Evolutionary conservation across 2,113 vertebrate species (phyloP).

Genomic region (Centropristis striata): DNA sequence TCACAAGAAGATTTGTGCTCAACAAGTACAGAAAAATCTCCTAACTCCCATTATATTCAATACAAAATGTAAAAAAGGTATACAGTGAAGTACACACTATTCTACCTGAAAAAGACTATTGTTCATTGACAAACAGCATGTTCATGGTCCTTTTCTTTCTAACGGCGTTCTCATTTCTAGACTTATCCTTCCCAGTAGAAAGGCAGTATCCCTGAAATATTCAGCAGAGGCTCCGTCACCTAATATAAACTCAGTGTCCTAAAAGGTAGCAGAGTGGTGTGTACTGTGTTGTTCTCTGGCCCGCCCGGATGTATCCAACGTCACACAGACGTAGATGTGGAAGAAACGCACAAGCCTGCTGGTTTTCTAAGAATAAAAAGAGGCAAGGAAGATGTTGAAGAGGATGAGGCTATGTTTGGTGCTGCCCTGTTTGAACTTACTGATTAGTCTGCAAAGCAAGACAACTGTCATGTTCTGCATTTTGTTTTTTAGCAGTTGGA

Average conservation of each 20-base stretch:
- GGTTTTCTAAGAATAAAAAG: conserved; percentile 19
- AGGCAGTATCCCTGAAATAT: conserved; percentile 42
- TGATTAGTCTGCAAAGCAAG: background rate
- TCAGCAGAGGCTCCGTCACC: conserved; percentile 37
- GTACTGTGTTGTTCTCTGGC: conserved; percentile 5
- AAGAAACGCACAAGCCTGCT: background rate
- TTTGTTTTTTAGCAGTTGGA: background rate
- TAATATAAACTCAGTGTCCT: conserved; percentile 46
- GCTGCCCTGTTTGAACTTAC: conserved; percentile 25
- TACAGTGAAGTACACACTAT: background rate
- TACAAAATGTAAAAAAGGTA: background rate
- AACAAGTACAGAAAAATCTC: background rate
- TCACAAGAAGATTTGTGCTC: background rate
- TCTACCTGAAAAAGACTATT: background rate
- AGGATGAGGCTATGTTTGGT: conserved; percentile 22
- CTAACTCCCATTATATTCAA: background rate
- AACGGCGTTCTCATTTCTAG: conserved; percentile 32
- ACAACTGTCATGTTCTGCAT: background rate
- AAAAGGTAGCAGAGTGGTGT: conserved; percentile 26
- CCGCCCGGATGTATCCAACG: background rate
- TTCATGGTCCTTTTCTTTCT: conserved; percentile 23
- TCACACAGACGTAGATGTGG: background rate
- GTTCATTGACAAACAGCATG: background rate
- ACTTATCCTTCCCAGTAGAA: conserved; percentile 25
- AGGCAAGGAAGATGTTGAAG: background rate